Conservation (phyloP, 2,888 invertebrate genomes). For the Holacanthella duospinosa region DNA sequence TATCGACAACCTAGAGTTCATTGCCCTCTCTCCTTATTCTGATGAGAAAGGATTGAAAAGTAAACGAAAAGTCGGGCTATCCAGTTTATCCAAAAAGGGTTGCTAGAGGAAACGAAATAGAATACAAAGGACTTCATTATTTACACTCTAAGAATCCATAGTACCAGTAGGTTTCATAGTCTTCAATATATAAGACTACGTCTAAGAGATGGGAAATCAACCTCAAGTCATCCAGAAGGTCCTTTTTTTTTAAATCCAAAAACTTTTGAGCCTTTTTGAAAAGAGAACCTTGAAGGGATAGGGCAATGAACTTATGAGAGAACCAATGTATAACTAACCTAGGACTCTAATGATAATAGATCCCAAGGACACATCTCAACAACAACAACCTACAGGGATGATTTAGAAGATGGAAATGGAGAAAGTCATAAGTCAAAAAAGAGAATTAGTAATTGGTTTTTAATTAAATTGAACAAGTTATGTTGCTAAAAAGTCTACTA, state of each 20-base stretch:
- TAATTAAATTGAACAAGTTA: too few species aligned
- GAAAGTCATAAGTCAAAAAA: too few species aligned
- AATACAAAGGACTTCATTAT: conserved; percentile 4
- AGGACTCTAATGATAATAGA: neutral
- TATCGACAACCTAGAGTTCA: neutral
- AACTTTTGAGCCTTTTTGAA: neutral
- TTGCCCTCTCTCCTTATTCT: neutral
- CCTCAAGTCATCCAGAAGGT: neutral
- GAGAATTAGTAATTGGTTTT: too few species aligned
- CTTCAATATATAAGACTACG: neutral
- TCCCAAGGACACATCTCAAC: neutral
- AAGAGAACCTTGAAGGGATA: neutral
- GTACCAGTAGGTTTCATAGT: neutral
- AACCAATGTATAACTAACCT: neutral
- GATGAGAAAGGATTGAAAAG: neutral
- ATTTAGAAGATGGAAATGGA: too few species aligned
- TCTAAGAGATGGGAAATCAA: neutral
- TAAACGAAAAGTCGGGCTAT: neutral
- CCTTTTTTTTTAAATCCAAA: too few species aligned
- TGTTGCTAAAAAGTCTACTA: too few species aligned
- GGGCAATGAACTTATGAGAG: neutral
- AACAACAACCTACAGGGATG: neutral
- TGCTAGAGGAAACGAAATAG: neutral
- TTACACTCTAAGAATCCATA: neutral
- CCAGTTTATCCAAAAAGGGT: neutral